Conservation (phyloP, 2,888 invertebrate species). For the Scaptomyza flava region DNA sequence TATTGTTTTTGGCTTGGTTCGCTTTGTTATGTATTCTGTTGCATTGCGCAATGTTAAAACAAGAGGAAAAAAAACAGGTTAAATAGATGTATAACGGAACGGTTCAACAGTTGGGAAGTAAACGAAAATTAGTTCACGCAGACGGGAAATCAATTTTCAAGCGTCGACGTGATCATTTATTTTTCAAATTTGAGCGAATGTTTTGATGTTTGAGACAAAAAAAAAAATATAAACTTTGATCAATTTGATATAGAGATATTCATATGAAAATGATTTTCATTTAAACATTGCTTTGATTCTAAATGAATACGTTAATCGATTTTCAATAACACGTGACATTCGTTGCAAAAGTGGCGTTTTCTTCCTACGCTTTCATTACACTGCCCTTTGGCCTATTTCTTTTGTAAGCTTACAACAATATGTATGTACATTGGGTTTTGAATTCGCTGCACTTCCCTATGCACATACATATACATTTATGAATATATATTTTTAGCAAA, state of each 20-base stretch:
- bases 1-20: constrained; percentile 53
- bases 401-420: constrained; percentile 13
- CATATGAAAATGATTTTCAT: neutral
- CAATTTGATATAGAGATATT: neutral
- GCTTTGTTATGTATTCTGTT: constrained; percentile 71
- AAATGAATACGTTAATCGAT: constrained; percentile 40
- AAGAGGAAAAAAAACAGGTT: constrained; percentile 25
- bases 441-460: constrained; percentile 50
- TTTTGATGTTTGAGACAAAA: no score
- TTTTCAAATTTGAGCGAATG: constrained; percentile 8
- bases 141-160: constrained; percentile 30
- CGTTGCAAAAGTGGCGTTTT: constrained; percentile 35
- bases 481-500: constrained; percentile 8
- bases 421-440: constrained; percentile 13
- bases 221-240: no score
- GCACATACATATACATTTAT: constrained; percentile 7
- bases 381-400: constrained; percentile 49
- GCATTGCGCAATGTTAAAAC: constrained; percentile 61
- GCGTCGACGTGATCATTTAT: constrained; percentile 1
- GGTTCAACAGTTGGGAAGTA: constrained; percentile 31
- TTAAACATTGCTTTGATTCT: neutral
- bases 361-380: constrained; percentile 8
- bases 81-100: constrained; percentile 50
- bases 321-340: constrained; percentile 47
- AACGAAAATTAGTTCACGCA: constrained; percentile 17